Conservation (phyloP, 2,113 vertebrate genomes). For the Fulmarus glacialis region DNA sequence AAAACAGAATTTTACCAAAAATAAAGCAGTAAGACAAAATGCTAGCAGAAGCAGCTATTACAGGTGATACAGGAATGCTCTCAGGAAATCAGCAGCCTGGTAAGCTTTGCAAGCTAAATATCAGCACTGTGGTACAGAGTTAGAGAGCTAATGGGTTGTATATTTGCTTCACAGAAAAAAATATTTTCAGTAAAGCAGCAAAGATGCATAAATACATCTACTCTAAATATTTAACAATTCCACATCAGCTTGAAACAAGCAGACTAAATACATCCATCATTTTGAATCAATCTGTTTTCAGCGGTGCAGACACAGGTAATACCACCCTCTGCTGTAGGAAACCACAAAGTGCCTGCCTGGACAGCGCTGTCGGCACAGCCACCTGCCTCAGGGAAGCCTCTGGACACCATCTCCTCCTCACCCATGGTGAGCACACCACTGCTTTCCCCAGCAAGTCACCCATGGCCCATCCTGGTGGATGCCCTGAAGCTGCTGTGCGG, state of each 20-base stretch:
- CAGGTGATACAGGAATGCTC: not conserved
- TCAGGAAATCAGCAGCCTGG: not conserved
- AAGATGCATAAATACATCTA: not conserved
- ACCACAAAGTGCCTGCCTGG: fast-evolving
- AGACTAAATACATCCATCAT: not conserved
- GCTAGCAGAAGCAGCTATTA: not conserved
- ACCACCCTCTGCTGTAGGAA: not conserved
- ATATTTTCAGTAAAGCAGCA: not conserved
- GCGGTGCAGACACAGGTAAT: not conserved
- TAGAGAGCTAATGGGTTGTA: not conserved
- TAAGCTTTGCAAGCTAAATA: not conserved
- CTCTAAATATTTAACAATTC: not conserved
- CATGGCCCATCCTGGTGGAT: fast-evolving
- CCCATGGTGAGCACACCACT: fast-evolving
- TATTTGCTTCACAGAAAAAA: not conserved
- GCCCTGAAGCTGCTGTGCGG: not conserved
- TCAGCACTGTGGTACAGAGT: not conserved
- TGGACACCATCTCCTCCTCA: not conserved
- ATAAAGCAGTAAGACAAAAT: not conserved
- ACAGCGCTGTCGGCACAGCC: fast-evolving
- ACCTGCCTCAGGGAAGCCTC: not conserved
- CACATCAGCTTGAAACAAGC: not conserved
- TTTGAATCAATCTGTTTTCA: not conserved
- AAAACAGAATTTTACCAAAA: not conserved
- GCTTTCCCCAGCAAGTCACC: not conserved